A percentile compares a stretch with the other conserved stretches of the same genome.
Evolutionary conservation across 2,113 vertebrate species (phyloP).

Genomic region (Theropithecus gelada): DNA sequence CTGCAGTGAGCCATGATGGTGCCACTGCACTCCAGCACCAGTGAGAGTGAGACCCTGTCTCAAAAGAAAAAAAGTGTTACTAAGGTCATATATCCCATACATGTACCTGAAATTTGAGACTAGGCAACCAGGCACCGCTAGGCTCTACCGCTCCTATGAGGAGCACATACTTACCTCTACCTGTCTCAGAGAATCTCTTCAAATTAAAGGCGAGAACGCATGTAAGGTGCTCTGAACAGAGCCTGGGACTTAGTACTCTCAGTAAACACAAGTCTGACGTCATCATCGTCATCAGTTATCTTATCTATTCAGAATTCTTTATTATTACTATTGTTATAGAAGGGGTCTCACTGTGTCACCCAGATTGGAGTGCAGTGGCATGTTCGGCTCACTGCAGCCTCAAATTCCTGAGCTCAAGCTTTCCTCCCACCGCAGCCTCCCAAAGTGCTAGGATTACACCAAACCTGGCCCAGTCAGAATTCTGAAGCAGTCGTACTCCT

Average conservation of each 20-base stretch:
- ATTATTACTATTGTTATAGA: no score
- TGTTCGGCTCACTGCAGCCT: no score
- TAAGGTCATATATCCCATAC: background rate
- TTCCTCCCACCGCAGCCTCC: no score
- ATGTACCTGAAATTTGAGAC: background rate
- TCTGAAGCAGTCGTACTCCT: background rate
- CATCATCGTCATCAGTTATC: background rate
- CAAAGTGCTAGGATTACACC: no score
- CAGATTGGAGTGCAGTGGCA: no score
- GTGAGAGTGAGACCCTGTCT: no score
- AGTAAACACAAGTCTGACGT: background rate
- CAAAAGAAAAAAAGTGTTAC: background rate
- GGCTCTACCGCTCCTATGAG: background rate
- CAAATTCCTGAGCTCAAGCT: no score
- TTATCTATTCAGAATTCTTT: background rate
- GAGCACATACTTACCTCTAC: no score
- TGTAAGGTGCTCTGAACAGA: background rate
- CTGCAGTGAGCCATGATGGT: no score
- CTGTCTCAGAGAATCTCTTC: background rate
- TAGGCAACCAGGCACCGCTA: background rate
- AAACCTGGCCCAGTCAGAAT: background rate
- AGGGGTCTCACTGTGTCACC: no score
- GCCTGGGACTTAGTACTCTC: background rate
- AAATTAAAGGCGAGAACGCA: background rate
- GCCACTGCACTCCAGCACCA: no score